Conservation (phyloP, 2,113 vertebrate species). For the Atlantisia rogersi region DNA sequence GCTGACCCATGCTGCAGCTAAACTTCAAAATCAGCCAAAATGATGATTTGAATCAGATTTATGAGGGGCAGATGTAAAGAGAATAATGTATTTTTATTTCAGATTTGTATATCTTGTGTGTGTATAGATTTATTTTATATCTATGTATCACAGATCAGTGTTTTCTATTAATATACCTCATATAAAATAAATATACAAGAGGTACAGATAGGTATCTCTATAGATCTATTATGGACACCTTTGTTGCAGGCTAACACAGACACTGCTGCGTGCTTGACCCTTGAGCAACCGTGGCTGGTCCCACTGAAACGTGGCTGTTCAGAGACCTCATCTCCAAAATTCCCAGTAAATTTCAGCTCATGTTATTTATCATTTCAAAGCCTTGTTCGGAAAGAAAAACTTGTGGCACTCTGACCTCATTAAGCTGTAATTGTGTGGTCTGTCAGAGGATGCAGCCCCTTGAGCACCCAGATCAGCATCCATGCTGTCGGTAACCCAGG, state of each 20-base stretch:
- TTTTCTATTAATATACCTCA: not conserved
- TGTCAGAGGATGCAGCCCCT: not conserved
- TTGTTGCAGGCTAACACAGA: not conserved
- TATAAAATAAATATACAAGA: too few species aligned
- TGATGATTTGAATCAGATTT: not conserved
- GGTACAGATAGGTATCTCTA: too few species aligned
- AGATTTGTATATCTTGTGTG: not conserved
- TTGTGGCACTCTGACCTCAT: rapidly evolving
- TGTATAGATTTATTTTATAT: not conserved
- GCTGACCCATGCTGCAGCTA: rapidly evolving
- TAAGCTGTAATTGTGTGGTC: not conserved
- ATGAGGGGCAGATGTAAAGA: rapidly evolving
- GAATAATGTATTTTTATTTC: not conserved
- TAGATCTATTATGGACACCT: not conserved
- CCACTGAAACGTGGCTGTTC: not conserved
- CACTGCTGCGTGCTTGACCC: not conserved
- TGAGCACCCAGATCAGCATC: not conserved
- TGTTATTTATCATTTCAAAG: not conserved
- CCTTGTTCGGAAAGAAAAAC: not conserved
- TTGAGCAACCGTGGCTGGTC: rapidly evolving
- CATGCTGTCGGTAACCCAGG: not conserved
- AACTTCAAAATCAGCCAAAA: not conserved
- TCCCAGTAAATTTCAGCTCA: not conserved
- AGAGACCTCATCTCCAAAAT: not conserved
- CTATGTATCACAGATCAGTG: too few species aligned